phyloP scores from a whole-genome alignment of 1,140 invertebrate genomes.

The Caenorhabditis remanei region DNA sequence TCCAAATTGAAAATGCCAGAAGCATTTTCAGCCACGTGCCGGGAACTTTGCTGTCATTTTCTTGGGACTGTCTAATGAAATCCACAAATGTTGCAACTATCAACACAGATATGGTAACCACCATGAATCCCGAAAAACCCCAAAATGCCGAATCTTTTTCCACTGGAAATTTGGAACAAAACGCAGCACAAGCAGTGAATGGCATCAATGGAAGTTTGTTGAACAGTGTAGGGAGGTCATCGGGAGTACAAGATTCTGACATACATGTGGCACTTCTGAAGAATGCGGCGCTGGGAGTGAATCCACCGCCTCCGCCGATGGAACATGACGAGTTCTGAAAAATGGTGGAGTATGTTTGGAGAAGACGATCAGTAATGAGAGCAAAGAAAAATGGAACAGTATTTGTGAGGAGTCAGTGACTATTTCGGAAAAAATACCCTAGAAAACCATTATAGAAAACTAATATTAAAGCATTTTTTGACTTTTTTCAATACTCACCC shows the following conservation, averaged over 20 bases:
- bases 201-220: background rate
- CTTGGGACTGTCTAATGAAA: background rate
- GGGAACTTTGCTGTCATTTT: background rate
- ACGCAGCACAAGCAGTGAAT: background rate
- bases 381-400: too few species aligned
- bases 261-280: conserved; percentile 15
- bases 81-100: background rate
- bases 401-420: too few species aligned
- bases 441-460: too few species aligned
- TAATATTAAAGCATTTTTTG: too few species aligned
- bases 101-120: background rate
- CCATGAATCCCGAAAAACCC: conserved; percentile 8
- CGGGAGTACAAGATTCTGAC: background rate
- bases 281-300: background rate
- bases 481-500: background rate
- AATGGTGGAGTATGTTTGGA: background rate
- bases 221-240: background rate
- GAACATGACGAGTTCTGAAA: background rate
- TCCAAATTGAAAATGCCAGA: conserved; percentile 61
- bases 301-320: background rate
- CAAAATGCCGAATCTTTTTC: conserved; percentile 1
- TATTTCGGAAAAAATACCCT: too few species aligned
- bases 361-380: too few species aligned
- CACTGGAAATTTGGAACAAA: background rate
- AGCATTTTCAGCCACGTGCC: background rate